These are phyloP conservation scores for Ahaetulla prasina DNA, from an alignment of 2,113 vertebrate genomes.

Conservation along the genomic window DNA sequence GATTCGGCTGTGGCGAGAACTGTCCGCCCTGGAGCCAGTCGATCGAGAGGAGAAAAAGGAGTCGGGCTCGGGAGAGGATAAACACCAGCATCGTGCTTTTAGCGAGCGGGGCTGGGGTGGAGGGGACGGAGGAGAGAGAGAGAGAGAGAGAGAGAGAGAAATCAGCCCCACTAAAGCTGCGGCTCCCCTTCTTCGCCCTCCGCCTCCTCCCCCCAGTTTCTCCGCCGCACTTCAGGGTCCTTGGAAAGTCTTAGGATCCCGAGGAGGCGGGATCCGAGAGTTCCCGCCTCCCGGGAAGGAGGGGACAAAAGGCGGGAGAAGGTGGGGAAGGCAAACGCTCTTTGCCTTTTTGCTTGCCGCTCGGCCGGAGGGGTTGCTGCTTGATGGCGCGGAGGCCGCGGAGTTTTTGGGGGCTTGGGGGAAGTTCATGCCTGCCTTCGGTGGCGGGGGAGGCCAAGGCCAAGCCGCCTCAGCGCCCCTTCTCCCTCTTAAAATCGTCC, in stretches of 20 bases:
- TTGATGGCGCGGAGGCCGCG: background rate
- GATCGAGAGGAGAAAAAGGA: constrained; percentile 15
- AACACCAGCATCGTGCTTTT: constrained; percentile 48
- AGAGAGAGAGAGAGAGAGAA: background rate
- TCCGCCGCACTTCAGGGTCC: background rate
- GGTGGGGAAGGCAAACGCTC: background rate
- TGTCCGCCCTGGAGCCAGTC: constrained; percentile 12
- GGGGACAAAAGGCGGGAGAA: background rate
- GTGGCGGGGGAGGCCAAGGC: background rate
- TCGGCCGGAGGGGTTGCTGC: background rate
- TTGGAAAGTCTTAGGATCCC: background rate
- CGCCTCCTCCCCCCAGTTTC: background rate
- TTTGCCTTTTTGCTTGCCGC: background rate
- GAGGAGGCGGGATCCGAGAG: background rate
- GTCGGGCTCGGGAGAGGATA: constrained; percentile 45
- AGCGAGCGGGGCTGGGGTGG: background rate
- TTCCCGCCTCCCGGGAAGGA: constrained; percentile 13
- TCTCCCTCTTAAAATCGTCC: background rate
- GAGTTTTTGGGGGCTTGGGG: background rate
- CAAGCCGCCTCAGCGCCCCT: background rate
- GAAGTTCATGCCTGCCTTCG: background rate
- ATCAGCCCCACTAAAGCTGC: background rate
- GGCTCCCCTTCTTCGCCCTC: background rate
- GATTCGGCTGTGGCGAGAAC: constrained; percentile 23
- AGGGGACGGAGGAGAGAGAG: background rate